Base-by-base conservation (phyloP, 2,113 vertebrate species). In the Laterallus jamaicensis region DNA sequence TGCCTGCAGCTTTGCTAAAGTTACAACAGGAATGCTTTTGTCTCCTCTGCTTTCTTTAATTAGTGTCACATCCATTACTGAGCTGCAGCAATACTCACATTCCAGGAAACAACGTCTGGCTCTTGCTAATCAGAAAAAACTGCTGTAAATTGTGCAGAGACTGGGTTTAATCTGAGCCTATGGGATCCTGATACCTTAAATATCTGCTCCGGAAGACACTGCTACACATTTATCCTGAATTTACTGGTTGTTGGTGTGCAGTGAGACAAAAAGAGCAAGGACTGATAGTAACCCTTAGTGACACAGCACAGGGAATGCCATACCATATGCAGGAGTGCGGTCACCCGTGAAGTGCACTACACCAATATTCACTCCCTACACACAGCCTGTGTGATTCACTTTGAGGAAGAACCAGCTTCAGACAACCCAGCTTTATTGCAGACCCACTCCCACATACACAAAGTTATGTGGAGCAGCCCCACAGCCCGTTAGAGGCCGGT, bases 31-130 rank as follows among this genome's bases (percentile, higher is more conserved):
- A 75, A 88, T 50, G 73, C 35, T 86, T 95, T 86, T 93, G 80
- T 75, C 64, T 88, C 56, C 56, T 66, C 80, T 83, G 60, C 56
- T 83, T 94, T 88, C 54, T 92, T 88, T 68, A 90, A 92, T 94
- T 74, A 93, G 10, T 55, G 58, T 92, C 83, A 88, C 88, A 82
- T 37, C 40, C 31, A 64, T 86, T 82, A 86, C 49, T 19, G 24
- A 94, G 58, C 50, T 92, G 74, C 69, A 93, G 69, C 66, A 88
- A 54, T 62, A 88, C 32, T 83, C 83, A 86, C 92, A 63, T 82
- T 84, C 54, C 54, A 55, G 74, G 76, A 86, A 96, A 84, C 44
- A 59, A 84, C 22, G 58, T 20, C 54, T 84, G 50, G 35, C 21
- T 75, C 49, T 82, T 62, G 20, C 58, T 92, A 84, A 91, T 73